These are phyloP conservation scores for Paralichthys olivaceus DNA, from an alignment of 2,113 vertebrate species.

Conservation along the genomic window DNA sequence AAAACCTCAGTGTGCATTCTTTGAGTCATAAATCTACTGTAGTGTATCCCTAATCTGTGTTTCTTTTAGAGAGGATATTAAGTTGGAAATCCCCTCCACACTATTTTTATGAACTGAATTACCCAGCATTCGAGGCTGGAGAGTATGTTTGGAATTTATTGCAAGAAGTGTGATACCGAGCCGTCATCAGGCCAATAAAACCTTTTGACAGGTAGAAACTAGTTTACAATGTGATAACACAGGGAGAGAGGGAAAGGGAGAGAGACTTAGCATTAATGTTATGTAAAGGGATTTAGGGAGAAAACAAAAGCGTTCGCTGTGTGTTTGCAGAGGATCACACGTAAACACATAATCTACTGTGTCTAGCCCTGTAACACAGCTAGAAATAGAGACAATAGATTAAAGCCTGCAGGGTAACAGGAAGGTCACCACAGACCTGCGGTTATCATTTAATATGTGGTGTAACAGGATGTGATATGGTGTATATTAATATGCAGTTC, in stretches of 20 bases:
- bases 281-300: constrained; percentile 56
- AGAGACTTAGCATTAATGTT: constrained; percentile 47
- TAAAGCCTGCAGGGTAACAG: constrained; percentile 8
- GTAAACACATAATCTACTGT: constrained; percentile 42
- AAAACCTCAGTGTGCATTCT: background rate
- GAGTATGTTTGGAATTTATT: constrained; percentile 40
- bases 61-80: constrained; percentile 18
- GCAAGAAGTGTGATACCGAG: constrained; percentile 21
- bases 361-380: constrained; percentile 22
- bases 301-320: constrained; percentile 54
- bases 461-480: background rate
- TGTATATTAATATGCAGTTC: background rate
- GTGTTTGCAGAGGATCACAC: constrained; percentile 46
- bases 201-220: constrained; percentile 40
- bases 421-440: constrained; percentile 2
- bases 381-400: constrained; percentile 35
- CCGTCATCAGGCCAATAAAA: constrained; percentile 45
- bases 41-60: background rate
- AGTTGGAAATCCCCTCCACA: constrained; percentile 37
- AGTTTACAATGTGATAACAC: constrained; percentile 30
- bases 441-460: background rate
- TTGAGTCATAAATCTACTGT: background rate
- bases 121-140: constrained; percentile 31
- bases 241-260: background rate
- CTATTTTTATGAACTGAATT: constrained; percentile 20